A percentile compares a stretch with the other conserved stretches of the same genome.
Conservation (phyloP, 2,113 vertebrate species). For the Ptychochromis oligacanthus region DNA sequence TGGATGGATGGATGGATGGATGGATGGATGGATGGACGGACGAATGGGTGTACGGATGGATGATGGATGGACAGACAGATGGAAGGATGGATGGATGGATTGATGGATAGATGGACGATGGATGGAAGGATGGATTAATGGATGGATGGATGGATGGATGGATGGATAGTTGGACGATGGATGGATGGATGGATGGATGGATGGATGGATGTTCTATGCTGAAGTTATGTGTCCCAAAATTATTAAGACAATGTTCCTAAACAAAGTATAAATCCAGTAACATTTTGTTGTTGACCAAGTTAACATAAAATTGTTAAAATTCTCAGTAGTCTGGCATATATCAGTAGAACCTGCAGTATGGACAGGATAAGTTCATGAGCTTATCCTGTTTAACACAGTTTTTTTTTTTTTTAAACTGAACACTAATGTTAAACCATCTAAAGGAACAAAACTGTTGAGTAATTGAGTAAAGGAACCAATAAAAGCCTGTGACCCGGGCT, state of each 20-base stretch:
- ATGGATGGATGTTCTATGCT: neutral
- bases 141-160: neutral
- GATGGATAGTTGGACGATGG: no score
- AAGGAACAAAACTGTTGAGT: neutral
- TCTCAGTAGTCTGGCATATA: neutral
- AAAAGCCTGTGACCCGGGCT: neutral
- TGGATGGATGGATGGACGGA: neutral
- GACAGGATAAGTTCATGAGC: neutral
- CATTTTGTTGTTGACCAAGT: neutral
- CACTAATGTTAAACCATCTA: neutral
- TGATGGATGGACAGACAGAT: no score
- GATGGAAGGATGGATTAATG: neutral
- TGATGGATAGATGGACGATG: no score
- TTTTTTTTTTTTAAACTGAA: neutral
- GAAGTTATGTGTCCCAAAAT: accelerated
- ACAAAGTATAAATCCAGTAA: neutral
- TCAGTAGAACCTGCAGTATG: neutral
- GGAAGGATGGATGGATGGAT: no score
- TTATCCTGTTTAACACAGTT: neutral
- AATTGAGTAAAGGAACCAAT: neutral
- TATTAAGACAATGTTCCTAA: neutral
- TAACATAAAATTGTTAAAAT: neutral
- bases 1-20: neutral
- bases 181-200: neutral
- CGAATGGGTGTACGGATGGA: neutral